These are phyloP conservation scores for Anguilla megastoma DNA, from an alignment of 2,797 vertebrate species.

Conservation along the genomic window DNA sequence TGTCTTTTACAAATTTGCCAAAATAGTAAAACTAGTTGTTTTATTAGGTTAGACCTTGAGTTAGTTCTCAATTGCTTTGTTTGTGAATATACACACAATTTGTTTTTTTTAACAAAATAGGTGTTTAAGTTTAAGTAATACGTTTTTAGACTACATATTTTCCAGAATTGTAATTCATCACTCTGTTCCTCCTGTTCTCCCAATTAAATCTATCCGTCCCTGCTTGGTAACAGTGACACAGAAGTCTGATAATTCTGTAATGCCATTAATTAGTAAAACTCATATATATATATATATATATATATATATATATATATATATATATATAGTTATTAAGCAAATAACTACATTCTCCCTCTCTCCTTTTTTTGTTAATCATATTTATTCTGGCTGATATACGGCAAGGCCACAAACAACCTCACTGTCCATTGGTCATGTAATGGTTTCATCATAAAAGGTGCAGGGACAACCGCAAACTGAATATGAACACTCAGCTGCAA, in stretches of 20 bases:
- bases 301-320: no score
- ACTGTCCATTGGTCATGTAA: conserved; percentile 3
- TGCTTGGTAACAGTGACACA: neutral
- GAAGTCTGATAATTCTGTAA: neutral
- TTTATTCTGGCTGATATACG: neutral
- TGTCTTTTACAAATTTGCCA: neutral
- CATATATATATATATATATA: no score
- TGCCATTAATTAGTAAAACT: neutral
- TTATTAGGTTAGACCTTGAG: neutral
- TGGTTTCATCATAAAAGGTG: conserved; percentile 27
- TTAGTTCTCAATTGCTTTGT: neutral
- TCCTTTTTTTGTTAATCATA: neutral
- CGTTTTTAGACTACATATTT: neutral
- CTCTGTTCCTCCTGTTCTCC: neutral
- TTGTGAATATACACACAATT: neutral
- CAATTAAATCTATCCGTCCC: neutral
- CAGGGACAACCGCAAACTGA: conserved; percentile 21
- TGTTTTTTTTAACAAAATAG: neutral
- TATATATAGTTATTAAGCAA: no score
- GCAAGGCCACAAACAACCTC: conserved; percentile 19
- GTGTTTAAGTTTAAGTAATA: neutral
- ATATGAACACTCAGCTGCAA: conserved; percentile 24
- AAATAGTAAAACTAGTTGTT: neutral
- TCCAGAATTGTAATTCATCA: neutral
- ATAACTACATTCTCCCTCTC: neutral